Evolutionary conservation across 2,888 invertebrate species (phyloP), one percentile per base, ranked within the genome.

Genomic region (Limnephilus auricula): DNA sequence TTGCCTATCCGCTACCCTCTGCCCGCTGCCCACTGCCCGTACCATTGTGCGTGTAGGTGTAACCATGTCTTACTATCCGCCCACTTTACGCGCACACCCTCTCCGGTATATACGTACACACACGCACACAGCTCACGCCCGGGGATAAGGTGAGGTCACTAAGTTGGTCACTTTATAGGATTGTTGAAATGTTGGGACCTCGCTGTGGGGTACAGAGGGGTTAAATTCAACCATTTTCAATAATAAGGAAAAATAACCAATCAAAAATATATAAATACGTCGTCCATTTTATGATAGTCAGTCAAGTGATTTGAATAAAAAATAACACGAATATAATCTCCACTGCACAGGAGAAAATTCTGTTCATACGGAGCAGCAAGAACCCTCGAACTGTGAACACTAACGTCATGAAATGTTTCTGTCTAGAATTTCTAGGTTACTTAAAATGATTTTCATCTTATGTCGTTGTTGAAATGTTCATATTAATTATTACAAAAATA

Each of bases 121-220:
- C 45, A 89, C 91, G 79, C 89, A 91, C 89, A 91, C 91, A 84
- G 65, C 65, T 18, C n/a, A 30, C 82, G 34, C 82, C 45, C 25
- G 78, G 50, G 90, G 85, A 92, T 92, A 92, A 92, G 92, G 92
- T 92, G 92, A 92, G 92, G 92, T 92, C 92, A 90, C 90, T 90
- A 89, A 92, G 92, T 92, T 91, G 92, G 92, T 92, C 92, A 92
- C 91, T 91, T 91, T 92, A 92, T 90, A 89, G 92, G 89, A 92
- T 91, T 92, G 91, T 92, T 91, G 92, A 92, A 90, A 92, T 90
- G 91, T 89, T 89, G 89, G 90, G 91, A 87, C n/a, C 84, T 25
- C 31, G 89, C 25, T 80, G 6, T 80, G 31, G n/a, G 88, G 30
- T 40, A 12, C n/a, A 2, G 89, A 91, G 78, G 92, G 82, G 86